These are phyloP conservation scores for Chymomyza amoena DNA, from an alignment of 2,888 invertebrate genomes.

Conservation along the genomic window DNA sequence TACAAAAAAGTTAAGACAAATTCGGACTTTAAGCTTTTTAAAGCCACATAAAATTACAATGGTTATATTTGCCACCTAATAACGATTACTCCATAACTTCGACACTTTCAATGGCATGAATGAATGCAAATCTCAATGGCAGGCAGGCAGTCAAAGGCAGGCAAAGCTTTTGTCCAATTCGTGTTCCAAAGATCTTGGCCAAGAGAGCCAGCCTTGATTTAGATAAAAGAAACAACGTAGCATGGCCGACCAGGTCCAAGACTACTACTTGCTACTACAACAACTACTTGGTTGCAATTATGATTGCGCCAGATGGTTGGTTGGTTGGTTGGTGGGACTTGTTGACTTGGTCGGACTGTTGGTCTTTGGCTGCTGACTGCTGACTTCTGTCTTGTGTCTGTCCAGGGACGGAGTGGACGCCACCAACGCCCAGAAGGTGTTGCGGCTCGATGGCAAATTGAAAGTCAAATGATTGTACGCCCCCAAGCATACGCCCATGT, in stretches of 20 bases:
- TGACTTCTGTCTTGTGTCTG: background rate
- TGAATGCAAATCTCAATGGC: slow-evolving; percentile 33
- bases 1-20: background rate
- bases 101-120: slow-evolving; percentile 3
- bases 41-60: background rate
- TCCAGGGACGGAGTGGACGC: slow-evolving; percentile 17
- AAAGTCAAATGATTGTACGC: slow-evolving; percentile 59
- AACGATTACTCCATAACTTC: background rate
- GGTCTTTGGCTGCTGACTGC: background rate
- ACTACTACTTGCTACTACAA: slow-evolving; percentile 22
- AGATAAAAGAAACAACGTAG: slow-evolving; percentile 16
- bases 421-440: slow-evolving; percentile 60
- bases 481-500: slow-evolving; percentile 60
- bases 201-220: slow-evolving; percentile 19
- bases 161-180: background rate
- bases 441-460: slow-evolving; percentile 57
- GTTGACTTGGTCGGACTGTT: background rate
- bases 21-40: background rate
- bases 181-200: slow-evolving; percentile 3
- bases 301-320: slow-evolving; percentile 46
- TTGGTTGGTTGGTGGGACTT: slow-evolving; percentile 11
- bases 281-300: slow-evolving; percentile 48
- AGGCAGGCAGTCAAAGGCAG: slow-evolving; percentile 1
- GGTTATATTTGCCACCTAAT: background rate
- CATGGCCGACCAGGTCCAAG: background rate